These are phyloP conservation scores for Leptinotarsa peninsularis DNA, from an alignment of 2,888 invertebrate genomes.

Conservation along the genomic window DNA sequence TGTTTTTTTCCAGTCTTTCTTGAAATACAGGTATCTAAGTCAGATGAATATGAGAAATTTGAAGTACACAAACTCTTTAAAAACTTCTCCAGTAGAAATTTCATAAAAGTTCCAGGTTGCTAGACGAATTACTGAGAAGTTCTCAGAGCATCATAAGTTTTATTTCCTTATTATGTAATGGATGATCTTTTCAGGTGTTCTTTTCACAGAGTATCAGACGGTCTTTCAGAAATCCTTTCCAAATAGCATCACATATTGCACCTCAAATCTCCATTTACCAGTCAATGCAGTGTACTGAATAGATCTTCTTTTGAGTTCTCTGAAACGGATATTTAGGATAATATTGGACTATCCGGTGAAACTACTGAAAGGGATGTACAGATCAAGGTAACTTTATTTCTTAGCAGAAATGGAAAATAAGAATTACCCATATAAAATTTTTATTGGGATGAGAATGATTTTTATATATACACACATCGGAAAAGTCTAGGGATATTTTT, in stretches of 20 bases:
- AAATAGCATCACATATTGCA: constrained; percentile 1
- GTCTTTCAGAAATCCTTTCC: not conserved
- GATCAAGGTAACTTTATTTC: not conserved
- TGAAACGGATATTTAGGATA: not conserved
- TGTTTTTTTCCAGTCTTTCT: too few relatives aligned
- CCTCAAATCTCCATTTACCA: constrained; percentile 4
- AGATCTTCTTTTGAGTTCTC: not conserved
- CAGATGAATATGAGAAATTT: too few relatives aligned
- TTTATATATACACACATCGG: too few relatives aligned
- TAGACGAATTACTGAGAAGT: not conserved
- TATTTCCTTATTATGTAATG: constrained; percentile 5
- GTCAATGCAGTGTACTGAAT: constrained; percentile 1
- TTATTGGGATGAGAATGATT: too few relatives aligned
- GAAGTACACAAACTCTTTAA: too few relatives aligned
- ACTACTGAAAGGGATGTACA: not conserved
- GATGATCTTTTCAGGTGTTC: constrained; percentile 9
- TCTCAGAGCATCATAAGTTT: not conserved
- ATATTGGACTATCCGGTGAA: constrained; percentile 1
- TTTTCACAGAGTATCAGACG: not conserved
- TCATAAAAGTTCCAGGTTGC: not conserved
- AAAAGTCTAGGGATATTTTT: too few relatives aligned
- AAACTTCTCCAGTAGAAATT: not conserved
- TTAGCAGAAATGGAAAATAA: not conserved
- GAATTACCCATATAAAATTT: too few relatives aligned
- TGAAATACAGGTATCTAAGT: too few relatives aligned